Conservation (phyloP, 2,113 vertebrate genomes). For the Cettia cetti region DNA sequence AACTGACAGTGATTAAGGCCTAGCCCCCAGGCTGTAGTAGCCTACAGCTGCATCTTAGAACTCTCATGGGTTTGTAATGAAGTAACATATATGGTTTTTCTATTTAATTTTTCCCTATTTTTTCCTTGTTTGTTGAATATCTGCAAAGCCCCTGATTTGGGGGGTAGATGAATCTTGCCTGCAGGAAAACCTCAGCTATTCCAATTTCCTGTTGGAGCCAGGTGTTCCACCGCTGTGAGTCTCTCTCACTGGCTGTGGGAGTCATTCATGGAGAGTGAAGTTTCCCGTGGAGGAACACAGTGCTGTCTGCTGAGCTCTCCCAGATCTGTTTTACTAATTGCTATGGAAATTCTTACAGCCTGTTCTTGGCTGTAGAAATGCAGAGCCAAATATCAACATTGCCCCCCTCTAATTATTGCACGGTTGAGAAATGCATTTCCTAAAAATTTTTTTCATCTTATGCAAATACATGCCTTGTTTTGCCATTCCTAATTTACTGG, state of each 20-base stretch:
- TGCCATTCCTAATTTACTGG: background rate
- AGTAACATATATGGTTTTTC: background rate
- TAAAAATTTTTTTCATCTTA: background rate
- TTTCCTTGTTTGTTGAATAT: background rate
- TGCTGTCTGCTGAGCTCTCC: background rate
- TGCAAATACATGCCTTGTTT: background rate
- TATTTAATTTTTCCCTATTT: background rate
- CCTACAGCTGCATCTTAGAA: background rate
- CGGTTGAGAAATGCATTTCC: background rate
- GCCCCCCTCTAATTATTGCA: rapidly evolving
- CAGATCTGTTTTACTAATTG: background rate
- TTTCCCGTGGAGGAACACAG: background rate
- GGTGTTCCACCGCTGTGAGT: background rate
- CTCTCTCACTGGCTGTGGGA: background rate
- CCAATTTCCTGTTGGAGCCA: background rate
- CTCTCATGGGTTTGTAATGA: background rate
- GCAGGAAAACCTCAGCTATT: background rate
- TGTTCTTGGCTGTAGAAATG: background rate
- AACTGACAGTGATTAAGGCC: background rate
- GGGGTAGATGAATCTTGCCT: background rate
- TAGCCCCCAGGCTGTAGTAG: background rate
- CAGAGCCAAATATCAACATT: background rate
- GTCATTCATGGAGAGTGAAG: background rate
- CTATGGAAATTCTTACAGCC: background rate
- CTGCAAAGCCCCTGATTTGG: background rate